Evolutionary conservation across 2,113 vertebrate genomes (phyloP).

Genomic region (Microcebus griseorufus): DNA sequence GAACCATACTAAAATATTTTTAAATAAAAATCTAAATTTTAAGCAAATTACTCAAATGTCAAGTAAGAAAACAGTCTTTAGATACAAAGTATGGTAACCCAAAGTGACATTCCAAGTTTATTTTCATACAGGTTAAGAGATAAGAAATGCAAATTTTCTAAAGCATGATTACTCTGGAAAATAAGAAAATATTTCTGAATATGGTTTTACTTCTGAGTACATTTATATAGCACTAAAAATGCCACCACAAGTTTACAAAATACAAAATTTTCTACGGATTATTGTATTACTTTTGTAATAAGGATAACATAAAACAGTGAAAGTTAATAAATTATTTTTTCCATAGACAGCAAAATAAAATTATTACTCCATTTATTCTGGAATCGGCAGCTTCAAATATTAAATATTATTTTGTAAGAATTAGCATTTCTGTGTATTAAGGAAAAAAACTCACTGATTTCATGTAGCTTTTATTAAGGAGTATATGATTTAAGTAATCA

Average conservation of each 20-base stretch:
- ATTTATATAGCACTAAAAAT: conserved; percentile 20
- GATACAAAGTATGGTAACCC: background rate
- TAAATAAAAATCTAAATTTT: background rate
- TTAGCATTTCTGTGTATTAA: background rate
- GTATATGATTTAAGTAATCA: background rate
- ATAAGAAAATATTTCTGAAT: background rate
- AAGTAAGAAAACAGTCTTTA: background rate
- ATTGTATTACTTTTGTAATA: background rate
- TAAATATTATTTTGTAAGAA: background rate
- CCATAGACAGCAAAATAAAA: conserved; percentile 10
- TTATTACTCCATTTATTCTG: background rate
- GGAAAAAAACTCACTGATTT: background rate
- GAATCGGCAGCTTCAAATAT: background rate
- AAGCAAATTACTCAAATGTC: background rate
- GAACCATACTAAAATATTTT: background rate
- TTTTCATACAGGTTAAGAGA: conserved; percentile 33
- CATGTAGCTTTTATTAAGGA: background rate
- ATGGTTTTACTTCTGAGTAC: background rate
- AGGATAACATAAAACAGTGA: background rate
- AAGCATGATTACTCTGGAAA: background rate
- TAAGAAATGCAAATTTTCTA: conserved; percentile 40
- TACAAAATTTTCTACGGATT: conserved; percentile 51
- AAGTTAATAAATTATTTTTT: background rate
- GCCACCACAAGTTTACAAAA: conserved; percentile 52
- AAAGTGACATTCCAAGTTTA: conserved; percentile 28